These are phyloP conservation scores for Polyommatus iphigenia DNA, from an alignment of 2,888 invertebrate genomes.

Conservation along the genomic window DNA sequence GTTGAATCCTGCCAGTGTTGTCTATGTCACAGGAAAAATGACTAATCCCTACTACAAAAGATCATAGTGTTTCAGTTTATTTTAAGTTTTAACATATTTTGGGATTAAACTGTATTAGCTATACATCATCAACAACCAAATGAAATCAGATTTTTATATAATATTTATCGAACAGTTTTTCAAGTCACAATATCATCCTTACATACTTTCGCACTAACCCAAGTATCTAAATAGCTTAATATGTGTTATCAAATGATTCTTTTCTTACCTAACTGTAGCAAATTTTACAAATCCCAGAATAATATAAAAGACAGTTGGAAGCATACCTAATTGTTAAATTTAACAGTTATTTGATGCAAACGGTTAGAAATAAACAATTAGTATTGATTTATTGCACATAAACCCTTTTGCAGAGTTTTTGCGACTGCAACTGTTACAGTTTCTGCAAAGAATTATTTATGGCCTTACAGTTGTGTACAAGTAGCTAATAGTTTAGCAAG, in stretches of 20 bases:
- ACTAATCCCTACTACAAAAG: no score
- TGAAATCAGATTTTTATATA: no score
- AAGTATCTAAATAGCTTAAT: background rate
- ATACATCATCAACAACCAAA: no score
- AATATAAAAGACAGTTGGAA: background rate
- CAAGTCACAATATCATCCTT: no score
- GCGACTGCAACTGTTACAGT: slow-evolving; percentile 63
- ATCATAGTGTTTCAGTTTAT: no score
- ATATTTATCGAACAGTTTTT: no score
- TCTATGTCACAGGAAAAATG: no score
- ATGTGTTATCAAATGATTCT: background rate
- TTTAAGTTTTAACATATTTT: no score
- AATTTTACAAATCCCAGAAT: background rate
- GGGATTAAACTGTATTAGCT: no score
- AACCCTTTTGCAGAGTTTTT: slow-evolving; percentile 62
- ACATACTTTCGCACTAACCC: no score
- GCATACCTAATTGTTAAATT: slow-evolving; percentile 4
- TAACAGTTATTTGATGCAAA: slow-evolving; percentile 18
- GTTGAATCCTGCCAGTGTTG: no score
- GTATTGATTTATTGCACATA: slow-evolving; percentile 46
- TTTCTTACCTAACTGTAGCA: background rate
- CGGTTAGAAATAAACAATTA: slow-evolving; percentile 33
- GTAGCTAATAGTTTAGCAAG: slow-evolving; percentile 63
- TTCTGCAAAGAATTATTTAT: slow-evolving; percentile 67
- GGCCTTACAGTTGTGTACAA: slow-evolving; percentile 66